Evolutionary conservation across 2,888 invertebrate species (phyloP).

Genomic region (Drosophila kambysellisi): DNA sequence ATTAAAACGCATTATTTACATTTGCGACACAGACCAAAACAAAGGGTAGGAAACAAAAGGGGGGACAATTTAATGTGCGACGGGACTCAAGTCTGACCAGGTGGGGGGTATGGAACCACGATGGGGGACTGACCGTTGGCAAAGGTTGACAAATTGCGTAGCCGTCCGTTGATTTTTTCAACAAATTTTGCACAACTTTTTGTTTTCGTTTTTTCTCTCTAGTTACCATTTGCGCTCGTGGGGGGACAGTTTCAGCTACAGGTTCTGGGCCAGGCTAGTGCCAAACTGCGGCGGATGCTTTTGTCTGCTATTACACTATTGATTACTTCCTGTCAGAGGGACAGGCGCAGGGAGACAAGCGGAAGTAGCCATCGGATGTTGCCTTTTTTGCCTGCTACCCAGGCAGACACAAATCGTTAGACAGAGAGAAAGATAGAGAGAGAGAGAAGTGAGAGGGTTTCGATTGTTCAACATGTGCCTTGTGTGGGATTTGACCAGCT

Average conservation of each 20-base stretch:
- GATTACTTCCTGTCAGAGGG: conserved; percentile 78
- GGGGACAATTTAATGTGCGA: conserved; percentile 22
- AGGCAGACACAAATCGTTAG: conserved; percentile 10
- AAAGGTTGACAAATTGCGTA: conserved; percentile 70
- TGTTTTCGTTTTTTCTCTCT: conserved; percentile 12
- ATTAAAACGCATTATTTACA: conserved; percentile 71
- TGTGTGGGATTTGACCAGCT: conserved; percentile 46
- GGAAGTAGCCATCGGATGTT: conserved; percentile 70
- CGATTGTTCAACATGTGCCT: conserved; percentile 16
- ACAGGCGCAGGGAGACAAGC: conserved; percentile 65
- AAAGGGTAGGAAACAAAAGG: neutral
- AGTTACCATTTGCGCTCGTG: neutral
- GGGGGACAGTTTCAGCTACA: conserved; percentile 6
- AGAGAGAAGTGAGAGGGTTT: neutral
- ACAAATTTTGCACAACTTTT: conserved; percentile 50
- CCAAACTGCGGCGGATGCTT: conserved; percentile 63
- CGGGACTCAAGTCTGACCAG: conserved; percentile 2
- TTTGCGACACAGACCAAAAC: conserved; percentile 42
- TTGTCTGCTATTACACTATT: conserved; percentile 81
- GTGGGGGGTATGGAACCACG: neutral
- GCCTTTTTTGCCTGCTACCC: conserved; percentile 41
- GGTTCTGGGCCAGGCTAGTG: conserved; percentile 34
- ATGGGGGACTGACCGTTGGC: conserved; percentile 6
- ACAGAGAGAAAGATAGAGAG: neutral
- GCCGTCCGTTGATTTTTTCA: conserved; percentile 39